phyloP scores from a whole-genome alignment of 2,888 invertebrate genomes.

The Trachelus tabidus region DNA sequence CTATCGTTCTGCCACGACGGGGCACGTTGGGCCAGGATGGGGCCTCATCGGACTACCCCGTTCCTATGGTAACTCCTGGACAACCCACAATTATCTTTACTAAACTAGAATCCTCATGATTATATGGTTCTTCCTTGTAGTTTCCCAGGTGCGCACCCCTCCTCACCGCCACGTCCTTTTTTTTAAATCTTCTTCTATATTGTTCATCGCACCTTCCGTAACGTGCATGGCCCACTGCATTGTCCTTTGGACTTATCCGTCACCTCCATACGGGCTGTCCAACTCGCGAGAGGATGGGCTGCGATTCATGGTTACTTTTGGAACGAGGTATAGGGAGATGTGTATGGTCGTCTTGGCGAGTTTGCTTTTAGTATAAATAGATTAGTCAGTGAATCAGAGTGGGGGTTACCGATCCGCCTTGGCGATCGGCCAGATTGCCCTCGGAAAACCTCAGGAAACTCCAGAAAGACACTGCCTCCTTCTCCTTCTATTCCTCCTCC shows the following conservation, averaged over 20 bases:
- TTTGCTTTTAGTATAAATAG: background rate
- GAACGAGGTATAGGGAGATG: background rate
- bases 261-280: background rate
- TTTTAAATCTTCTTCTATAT: constrained; percentile 4
- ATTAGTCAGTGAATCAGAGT: background rate
- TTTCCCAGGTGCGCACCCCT: constrained; percentile 47
- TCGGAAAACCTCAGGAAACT: background rate
- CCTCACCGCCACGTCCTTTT: constrained; percentile 18
- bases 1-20: constrained; percentile 23
- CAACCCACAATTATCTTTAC: constrained; percentile 62
- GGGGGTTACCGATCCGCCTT: background rate
- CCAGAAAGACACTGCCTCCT: background rate
- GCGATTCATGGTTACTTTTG: background rate
- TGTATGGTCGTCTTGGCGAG: background rate
- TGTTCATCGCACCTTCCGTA: constrained; percentile 11
- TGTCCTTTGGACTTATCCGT: background rate
- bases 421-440: background rate
- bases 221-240: background rate
- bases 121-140: constrained; percentile 45
- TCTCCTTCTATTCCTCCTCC: background rate
- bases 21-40: constrained; percentile 6
- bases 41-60: background rate
- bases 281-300: background rate
- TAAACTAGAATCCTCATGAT: constrained; percentile 63
- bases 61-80: constrained; percentile 34